Conservation (phyloP, 2,113 vertebrate genomes). For the Callocephalon fimbriatum region DNA sequence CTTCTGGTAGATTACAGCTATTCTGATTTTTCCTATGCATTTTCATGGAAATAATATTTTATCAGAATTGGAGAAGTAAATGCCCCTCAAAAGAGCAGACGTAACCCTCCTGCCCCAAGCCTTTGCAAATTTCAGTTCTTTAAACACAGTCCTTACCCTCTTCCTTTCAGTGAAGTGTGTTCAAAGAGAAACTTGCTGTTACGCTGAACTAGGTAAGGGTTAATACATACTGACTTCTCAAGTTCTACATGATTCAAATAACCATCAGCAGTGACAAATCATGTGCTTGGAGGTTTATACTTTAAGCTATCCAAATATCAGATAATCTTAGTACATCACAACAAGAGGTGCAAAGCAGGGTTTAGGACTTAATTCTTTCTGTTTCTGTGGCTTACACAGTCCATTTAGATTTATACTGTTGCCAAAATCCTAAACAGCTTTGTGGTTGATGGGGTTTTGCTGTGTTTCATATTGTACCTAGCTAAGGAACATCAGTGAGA, state of each 20-base stretch:
- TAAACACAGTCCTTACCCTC: neutral
- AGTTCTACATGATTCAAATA: neutral
- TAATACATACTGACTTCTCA: neutral
- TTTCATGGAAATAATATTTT: neutral
- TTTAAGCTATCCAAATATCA: conserved; percentile 37
- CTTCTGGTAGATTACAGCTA: neutral
- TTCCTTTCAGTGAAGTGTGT: neutral
- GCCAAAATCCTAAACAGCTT: neutral
- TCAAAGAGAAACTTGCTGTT: neutral
- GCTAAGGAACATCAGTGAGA: neutral
- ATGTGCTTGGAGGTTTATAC: neutral
- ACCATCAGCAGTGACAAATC: neutral
- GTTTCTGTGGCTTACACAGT: neutral
- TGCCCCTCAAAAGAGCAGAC: neutral
- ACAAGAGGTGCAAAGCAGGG: conserved; percentile 19
- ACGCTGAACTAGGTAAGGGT: neutral
- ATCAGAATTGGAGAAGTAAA: neutral
- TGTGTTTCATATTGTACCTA: neutral
- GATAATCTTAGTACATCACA: conserved; percentile 41
- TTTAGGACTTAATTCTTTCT: conserved; percentile 15
- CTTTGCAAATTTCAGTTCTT: neutral
- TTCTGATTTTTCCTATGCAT: neutral
- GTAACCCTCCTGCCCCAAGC: fast-evolving
- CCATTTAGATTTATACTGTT: neutral
- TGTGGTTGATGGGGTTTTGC: neutral